Base-by-base conservation (phyloP, 1,140 invertebrate species). In the Scaptomyza graminum region DNA sequence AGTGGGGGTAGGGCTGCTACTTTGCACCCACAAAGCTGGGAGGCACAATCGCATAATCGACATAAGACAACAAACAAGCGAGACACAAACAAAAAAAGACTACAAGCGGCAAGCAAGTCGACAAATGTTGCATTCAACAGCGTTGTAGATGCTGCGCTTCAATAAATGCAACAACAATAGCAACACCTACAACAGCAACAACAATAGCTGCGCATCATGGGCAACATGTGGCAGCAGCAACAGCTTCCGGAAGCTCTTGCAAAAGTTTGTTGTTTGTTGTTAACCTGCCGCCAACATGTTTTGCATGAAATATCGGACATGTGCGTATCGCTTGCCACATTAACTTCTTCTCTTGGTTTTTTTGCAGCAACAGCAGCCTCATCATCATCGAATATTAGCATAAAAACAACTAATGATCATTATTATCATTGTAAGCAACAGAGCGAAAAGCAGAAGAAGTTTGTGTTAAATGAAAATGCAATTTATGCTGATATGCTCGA, bases 221-320 rank as follows among this genome's bases (percentile, higher is more conserved):
- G 44, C 59, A 51, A 70, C 69, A 46, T 73, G 69, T 67, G 64
- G 62, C 81, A 78, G 62, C 81, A 78, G 78, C 5, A 31, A 7
- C 28, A 31, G 5, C 83, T 87, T 87, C 82, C 82, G 82, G 74
- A 70, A 75, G 54, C 47, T 60, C 52, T 62, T 69, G 71, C 66
- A 69, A 69, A 65, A 69, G 52, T 70, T 74, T 59, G 66, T 43
- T 66, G 55, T 43, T 15, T 37, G 63, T 31, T 49, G 41, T 62
- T 61, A 39, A 54, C 41, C 66, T 78, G 49, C 41, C 63, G 50
- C 18, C 18, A 22, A 34, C 31, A 34, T 34, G 31, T 70, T 41
- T 55, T 68, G 70, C 66, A 62, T 72, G 54, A 67, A 67, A 49
- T 60, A 71, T 74, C 49, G 49, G 61, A 71, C 66, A 75, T 78